Conservation (phyloP, 1,140 invertebrate genomes). For the Eufriesea mexicana region DNA sequence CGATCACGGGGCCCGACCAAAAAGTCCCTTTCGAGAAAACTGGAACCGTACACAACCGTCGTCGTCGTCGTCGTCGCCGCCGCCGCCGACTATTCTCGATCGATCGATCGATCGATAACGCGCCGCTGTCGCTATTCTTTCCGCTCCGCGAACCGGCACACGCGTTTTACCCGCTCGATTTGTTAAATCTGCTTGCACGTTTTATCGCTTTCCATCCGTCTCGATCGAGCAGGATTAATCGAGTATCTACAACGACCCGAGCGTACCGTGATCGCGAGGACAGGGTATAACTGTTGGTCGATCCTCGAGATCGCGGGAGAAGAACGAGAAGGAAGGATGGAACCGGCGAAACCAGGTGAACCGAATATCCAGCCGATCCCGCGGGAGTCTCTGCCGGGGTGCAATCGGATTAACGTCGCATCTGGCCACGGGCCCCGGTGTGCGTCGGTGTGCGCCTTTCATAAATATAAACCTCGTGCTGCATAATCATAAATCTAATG, state of each 20-base stretch:
- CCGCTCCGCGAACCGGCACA: neutral
- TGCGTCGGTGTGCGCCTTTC: conserved; percentile 34
- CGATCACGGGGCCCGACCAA: conserved; percentile 24
- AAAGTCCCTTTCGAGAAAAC: conserved; percentile 51
- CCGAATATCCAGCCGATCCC: conserved; percentile 28
- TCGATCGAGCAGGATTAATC: no score
- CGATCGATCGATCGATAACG: conserved; percentile 18
- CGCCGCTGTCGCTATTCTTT: neutral
- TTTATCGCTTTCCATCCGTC: neutral
- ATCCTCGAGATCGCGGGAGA: no score
- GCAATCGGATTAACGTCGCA: conserved; percentile 55
- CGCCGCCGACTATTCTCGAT: conserved; percentile 15
- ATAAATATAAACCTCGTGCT: conserved; percentile 54
- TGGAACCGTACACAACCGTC: conserved; percentile 19
- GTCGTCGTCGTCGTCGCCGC: no score
- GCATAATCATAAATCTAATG: conserved; percentile 59
- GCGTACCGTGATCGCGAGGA: no score
- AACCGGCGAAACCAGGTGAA: conserved; percentile 38
- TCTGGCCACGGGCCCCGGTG: conserved; percentile 7
- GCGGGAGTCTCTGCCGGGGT: conserved; percentile 28
- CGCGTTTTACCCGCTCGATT: neutral
- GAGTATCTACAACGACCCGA: no score
- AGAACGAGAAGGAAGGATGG: neutral
- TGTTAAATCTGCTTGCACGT: neutral
- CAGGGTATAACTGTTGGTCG: no score